Evolutionary conservation across 2,888 invertebrate species (phyloP).

Genomic region (Eumerus sabulonum): DNA sequence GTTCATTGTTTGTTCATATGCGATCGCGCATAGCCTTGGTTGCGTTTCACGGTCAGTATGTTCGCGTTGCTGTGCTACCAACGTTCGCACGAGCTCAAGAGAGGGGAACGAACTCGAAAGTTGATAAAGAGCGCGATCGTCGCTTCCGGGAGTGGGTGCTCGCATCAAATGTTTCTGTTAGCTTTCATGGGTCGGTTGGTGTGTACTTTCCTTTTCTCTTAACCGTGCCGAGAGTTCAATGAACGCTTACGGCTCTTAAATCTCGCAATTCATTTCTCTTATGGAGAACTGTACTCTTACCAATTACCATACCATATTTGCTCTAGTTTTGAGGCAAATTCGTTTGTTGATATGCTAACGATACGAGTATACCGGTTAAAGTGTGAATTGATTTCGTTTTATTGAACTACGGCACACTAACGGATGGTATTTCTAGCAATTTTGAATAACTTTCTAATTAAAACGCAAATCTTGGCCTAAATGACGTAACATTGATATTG

Average conservation of each 20-base stretch:
- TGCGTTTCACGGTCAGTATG: slow-evolving; percentile 49
- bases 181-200: slow-evolving; percentile 41
- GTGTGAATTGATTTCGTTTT: slow-evolving; percentile 11
- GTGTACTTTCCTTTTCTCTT: slow-evolving; percentile 50
- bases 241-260: slow-evolving; percentile 56
- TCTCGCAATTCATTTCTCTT: not conserved
- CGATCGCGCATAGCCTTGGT: slow-evolving; percentile 18
- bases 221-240: slow-evolving; percentile 45
- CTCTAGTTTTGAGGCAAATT: slow-evolving; percentile 21
- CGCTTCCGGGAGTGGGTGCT: slow-evolving; percentile 64
- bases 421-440: not conserved
- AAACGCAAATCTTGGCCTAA: slow-evolving; percentile 29
- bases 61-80: slow-evolving; percentile 42
- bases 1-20: slow-evolving; percentile 17
- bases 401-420: slow-evolving; percentile 27
- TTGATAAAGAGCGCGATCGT: slow-evolving; percentile 31
- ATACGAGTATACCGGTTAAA: slow-evolving; percentile 14
- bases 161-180: slow-evolving; percentile 16
- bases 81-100: slow-evolving; percentile 33
- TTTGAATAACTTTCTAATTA: slow-evolving; percentile 41
- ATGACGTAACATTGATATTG: slow-evolving; percentile 32
- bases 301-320: slow-evolving; percentile 4
- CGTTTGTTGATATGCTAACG: slow-evolving; percentile 27
- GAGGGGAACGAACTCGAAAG: slow-evolving; percentile 61
- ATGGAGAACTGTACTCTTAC: not conserved